Conservation (phyloP, 2,797 vertebrate genomes). For the Neostethus bicornis region DNA sequence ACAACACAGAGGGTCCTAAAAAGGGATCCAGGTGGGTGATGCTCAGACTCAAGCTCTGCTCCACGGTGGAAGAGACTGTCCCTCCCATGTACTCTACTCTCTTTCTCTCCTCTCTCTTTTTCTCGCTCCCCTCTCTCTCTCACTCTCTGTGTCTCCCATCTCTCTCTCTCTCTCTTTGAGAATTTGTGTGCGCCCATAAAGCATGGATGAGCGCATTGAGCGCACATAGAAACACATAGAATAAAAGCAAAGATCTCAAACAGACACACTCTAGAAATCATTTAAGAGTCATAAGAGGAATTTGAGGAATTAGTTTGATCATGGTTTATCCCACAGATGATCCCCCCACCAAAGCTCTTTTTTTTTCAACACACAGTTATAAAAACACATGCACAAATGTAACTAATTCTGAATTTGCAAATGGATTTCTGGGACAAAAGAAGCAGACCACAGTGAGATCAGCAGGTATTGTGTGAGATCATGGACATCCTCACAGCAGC, state of each 20-base stretch:
- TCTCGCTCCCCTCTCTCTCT: conserved; percentile 13
- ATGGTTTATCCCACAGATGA: too few relatives aligned
- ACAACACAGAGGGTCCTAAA: conserved; percentile 47
- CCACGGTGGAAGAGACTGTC: conserved; percentile 54
- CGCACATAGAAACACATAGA: conserved; percentile 32
- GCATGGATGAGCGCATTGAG: conserved; percentile 32
- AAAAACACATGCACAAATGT: too few relatives aligned
- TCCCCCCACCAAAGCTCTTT: too few relatives aligned
- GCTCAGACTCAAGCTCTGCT: conserved; percentile 60
- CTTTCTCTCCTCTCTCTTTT: conserved; percentile 27
- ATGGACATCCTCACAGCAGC: conserved; percentile 19
- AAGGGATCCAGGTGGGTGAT: conserved; percentile 46
- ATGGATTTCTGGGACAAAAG: conserved; percentile 27
- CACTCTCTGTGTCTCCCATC: too few relatives aligned
- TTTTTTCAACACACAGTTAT: too few relatives aligned
- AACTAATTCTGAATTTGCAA: too few relatives aligned
- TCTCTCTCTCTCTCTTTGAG: not conserved
- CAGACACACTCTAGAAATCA: conserved; percentile 12
- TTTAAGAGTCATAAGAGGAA: conserved; percentile 7
- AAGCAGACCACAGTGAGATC: conserved; percentile 24
- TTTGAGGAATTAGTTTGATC: too few relatives aligned
- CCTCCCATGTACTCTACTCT: conserved; percentile 40
- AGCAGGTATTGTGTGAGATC: conserved; percentile 45
- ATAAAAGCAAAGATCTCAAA: conserved; percentile 6
- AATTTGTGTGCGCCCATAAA: conserved; percentile 20